These are phyloP conservation scores for Serripes groenlandicus DNA, from an alignment of 2,888 invertebrate genomes.

Conservation along the genomic window DNA sequence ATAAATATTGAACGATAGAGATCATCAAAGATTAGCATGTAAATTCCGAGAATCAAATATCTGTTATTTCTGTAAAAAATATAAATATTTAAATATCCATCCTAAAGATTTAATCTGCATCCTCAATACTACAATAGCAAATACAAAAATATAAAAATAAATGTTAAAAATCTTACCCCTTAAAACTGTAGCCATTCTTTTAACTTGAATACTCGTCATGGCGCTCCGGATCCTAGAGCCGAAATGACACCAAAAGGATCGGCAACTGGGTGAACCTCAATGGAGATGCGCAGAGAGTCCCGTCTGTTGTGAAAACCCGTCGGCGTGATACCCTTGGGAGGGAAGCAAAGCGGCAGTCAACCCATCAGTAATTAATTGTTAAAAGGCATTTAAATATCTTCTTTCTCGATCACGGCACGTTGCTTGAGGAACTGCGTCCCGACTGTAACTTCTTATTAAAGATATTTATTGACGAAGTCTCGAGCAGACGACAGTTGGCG, in stretches of 20 bases:
- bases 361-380: slow-evolving; percentile 24
- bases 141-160: too few species aligned
- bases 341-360: slow-evolving; percentile 3
- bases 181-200: background rate
- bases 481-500: slow-evolving; percentile 52
- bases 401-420: slow-evolving; percentile 16
- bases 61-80: too few species aligned
- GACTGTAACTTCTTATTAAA: slow-evolving; percentile 29
- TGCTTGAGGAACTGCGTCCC: slow-evolving; percentile 11
- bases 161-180: background rate
- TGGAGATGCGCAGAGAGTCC: background rate
- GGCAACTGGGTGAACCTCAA: too few species aligned
- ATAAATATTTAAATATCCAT: too few species aligned
- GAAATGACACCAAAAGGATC: background rate
- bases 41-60: too few species aligned
- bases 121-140: too few species aligned
- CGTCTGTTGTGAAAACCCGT: background rate
- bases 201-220: background rate
- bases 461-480: slow-evolving; percentile 26
- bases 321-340: slow-evolving; percentile 3
- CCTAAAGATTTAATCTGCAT: too few species aligned
- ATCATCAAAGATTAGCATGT: too few species aligned
- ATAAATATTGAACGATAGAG: too few species aligned
- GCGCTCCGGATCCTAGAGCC: background rate
- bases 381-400: slow-evolving; percentile 22